Evolutionary conservation across 2,888 invertebrate species (phyloP), one percentile per base, ranked within the genome.

Genomic region (Epinotia demarniana): DNA sequence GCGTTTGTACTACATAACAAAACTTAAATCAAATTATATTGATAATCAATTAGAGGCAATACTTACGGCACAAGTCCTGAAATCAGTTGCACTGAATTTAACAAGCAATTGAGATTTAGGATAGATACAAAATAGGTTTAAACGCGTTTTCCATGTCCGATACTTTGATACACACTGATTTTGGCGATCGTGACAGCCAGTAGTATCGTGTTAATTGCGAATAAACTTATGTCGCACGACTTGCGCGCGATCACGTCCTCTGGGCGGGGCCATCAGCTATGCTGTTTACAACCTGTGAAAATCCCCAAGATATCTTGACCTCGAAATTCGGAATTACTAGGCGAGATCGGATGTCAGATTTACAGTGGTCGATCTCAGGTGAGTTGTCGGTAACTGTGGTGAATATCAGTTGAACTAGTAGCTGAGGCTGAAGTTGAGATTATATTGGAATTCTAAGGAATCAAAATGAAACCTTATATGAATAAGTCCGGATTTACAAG

Each of bases 151-250:
- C 76, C 78, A 80, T 81, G 80, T 82, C 81, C 77, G 78, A 82
- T 79, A 78, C 73, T 77, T 77, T 72, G 75, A 60, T 76, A 73
- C 78, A 79, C 76, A 87, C 85, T 84, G 84, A 86, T 82, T 80
- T 87, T 87, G 80, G 84, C 80, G 78, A 78, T 79, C 77, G 66
- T 11, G 13, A 23, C 53, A 77, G 79, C 82, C 80, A 82, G 80
- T 82, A 79, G 77, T 60, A 69, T 79, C 78, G 53, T 78, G 90
- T 86, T 91, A 92, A 92, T 91, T 88, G 70, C 66, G 80, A 85
- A 84, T 85, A 90, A 76, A 90, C 89, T 87, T 85, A 85, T 84
- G 83, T 83, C 66, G 83, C 92, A 92, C 92, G 92, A 91, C 76
- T 85, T 82, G 79, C 70, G 78, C 78, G 81, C 81, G 79, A 80